Evolutionary conservation across 2,888 invertebrate species (phyloP).

Genomic region (Anthoptus insignis): DNA sequence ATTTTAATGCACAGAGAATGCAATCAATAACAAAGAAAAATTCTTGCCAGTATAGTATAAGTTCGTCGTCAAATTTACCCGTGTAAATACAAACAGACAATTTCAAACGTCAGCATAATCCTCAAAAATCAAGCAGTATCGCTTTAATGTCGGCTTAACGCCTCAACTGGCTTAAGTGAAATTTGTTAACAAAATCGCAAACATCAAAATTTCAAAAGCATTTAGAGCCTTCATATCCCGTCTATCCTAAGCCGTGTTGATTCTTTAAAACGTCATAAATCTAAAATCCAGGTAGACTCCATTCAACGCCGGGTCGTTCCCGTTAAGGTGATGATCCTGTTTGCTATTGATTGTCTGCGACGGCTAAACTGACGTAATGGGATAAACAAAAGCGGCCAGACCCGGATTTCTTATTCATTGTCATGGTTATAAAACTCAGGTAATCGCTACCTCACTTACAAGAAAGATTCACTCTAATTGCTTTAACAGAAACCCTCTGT

Average conservation of each 20-base stretch:
- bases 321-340: conserved; percentile 80
- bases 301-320: conserved; percentile 64
- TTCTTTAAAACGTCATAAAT: conserved; percentile 48
- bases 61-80: no score
- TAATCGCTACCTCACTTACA: conserved; percentile 81
- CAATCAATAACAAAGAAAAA: no score
- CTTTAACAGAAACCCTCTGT: conserved; percentile 64
- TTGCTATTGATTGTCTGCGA: conserved; percentile 61
- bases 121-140: neutral
- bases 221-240: conserved; percentile 23
- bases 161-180: conserved; percentile 19
- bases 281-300: conserved; percentile 66
- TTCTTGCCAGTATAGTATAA: no score
- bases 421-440: conserved; percentile 77
- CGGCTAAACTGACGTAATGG: conserved; percentile 78
- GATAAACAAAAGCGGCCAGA: conserved; percentile 69
- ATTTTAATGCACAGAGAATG: no score
- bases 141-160: neutral
- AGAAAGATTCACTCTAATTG: conserved; percentile 69
- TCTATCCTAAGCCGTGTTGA: conserved; percentile 45
- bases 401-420: conserved; percentile 64
- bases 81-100: neutral
- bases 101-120: neutral
- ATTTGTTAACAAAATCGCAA: conserved; percentile 28
- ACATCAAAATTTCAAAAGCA: conserved; percentile 24